phyloP scores from a whole-genome alignment of 2,797 vertebrate species.

The Crenichthys baileyi region DNA sequence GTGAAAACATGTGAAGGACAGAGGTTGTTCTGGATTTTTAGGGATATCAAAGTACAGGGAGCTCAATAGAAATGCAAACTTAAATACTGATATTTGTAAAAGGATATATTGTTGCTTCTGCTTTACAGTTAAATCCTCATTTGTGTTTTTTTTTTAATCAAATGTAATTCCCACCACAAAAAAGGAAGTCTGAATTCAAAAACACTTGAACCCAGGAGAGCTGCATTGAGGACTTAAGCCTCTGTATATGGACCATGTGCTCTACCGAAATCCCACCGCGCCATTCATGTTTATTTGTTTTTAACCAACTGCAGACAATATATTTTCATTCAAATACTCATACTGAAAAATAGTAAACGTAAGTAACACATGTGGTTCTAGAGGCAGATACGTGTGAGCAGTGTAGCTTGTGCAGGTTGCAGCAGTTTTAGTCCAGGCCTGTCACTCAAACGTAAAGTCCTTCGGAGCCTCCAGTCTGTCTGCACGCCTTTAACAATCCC shows the following conservation, averaged over 20 bases:
- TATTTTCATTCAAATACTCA: background rate
- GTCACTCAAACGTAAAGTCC: conserved; percentile 65
- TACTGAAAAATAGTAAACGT: background rate
- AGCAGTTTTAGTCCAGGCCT: conserved; percentile 37
- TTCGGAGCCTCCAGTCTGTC: conserved; percentile 56
- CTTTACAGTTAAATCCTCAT: background rate
- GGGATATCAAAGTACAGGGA: background rate
- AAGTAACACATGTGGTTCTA: conserved; percentile 1
- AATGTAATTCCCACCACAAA: background rate
- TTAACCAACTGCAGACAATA: background rate
- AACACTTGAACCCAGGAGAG: too few relatives aligned
- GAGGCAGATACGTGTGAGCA: background rate
- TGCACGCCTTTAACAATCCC: conserved; percentile 66
- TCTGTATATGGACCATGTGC: too few relatives aligned
- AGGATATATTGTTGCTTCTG: background rate
- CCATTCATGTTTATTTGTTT: too few relatives aligned
- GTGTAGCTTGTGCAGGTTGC: conserved; percentile 21
- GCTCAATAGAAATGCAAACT: background rate
- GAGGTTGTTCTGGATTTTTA: background rate
- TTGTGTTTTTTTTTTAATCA: background rate
- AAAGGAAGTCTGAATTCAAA: background rate
- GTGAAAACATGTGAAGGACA: too few relatives aligned
- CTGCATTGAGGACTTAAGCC: too few relatives aligned
- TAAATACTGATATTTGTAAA: background rate
- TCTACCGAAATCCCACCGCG: too few relatives aligned